Evolutionary conservation across 1,140 invertebrate genomes (phyloP), one percentile per base, ranked within the genome.

Genomic region (Zaprionus camerounensis): DNA sequence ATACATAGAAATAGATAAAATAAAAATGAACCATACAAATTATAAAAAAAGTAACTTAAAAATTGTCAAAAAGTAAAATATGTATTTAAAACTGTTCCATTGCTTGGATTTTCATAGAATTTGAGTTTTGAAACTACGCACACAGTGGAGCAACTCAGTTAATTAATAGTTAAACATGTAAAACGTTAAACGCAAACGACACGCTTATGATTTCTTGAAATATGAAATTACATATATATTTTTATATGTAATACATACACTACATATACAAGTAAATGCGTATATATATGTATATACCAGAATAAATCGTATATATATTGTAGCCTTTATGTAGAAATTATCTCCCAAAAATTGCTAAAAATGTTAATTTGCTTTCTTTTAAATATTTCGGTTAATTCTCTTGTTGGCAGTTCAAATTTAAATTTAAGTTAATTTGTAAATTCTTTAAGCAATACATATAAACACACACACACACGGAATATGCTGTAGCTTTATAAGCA

Each of bases 161-260:
- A 31, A 53, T 38, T 31, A 31, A 36, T 64, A 53, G 15, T 26
- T 74, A 82, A 84, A 76, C 58, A 34, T 79, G 76, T 70, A 81
- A n/a, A n/a, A n/a, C n/a, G n/a, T n/a, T n/a, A n/a, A 80, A 82
- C 69, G 84, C 83, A 88, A 87, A 88, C 81, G 81, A 88, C 78
- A 88, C 84, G 84, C 84, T 87, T 87, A 87, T 87, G 81, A 88
- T 87, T 87, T 85, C 4, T 46, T 76, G 26, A 67, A 71, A 71
- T 74, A 81, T 65, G 38, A 76, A 70, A 15, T 74, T 74, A 53
- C 38, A 78, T 58, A 77, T 55, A 73, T 62, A 63, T 69, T 65
- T 72, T 63, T 56, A 72, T 79, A 78, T 78, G 58, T 57, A 56
- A 55, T 31, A 53, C 62, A 72, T 63, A 69, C 38, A 56, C 75